phyloP scores from a whole-genome alignment of 2,797 vertebrate species.

The Phyllotis vaccarum region DNA sequence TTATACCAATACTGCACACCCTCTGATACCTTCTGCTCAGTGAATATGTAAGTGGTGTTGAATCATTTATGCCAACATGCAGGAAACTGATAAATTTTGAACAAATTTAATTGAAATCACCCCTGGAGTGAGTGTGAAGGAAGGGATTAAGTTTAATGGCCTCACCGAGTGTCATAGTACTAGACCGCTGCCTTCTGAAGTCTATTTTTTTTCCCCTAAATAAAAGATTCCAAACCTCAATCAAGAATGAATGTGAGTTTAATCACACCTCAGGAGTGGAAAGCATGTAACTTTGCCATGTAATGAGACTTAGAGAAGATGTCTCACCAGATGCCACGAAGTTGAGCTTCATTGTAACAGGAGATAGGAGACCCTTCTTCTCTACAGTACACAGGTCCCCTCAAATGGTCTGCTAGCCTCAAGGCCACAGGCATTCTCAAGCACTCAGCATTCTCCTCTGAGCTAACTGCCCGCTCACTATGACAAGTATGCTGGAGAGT shows the following conservation, averaged over 20 bases:
- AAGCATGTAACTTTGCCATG: constrained; percentile 76
- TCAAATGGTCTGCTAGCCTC: rapidly evolving
- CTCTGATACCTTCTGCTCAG: constrained; percentile 81
- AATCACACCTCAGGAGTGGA: constrained; percentile 84
- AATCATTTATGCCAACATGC: constrained; percentile 90
- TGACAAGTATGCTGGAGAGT: no score
- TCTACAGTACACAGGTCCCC: no score
- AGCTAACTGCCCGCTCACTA: neutral
- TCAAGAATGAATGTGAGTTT: constrained; percentile 83
- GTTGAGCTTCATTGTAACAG: constrained; percentile 68
- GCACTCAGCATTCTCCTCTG: neutral
- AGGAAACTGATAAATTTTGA: constrained; percentile 90
- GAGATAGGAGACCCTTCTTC: constrained; percentile 43
- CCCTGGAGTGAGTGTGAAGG: constrained; percentile 88
- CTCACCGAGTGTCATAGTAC: constrained; percentile 79
- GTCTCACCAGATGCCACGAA: constrained; percentile 76
- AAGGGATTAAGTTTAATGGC: constrained; percentile 87
- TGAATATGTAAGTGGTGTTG: constrained; percentile 85
- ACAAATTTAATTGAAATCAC: constrained; percentile 91
- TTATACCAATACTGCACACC: constrained; percentile 84
- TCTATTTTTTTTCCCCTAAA: constrained; percentile 74
- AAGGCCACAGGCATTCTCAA: neutral
- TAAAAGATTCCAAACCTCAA: constrained; percentile 83
- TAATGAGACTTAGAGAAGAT: constrained; percentile 85
- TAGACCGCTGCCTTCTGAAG: constrained; percentile 79